Base-by-base conservation (phyloP, 1,140 invertebrate species). In the Pseudomyrmex flavicornis region DNA sequence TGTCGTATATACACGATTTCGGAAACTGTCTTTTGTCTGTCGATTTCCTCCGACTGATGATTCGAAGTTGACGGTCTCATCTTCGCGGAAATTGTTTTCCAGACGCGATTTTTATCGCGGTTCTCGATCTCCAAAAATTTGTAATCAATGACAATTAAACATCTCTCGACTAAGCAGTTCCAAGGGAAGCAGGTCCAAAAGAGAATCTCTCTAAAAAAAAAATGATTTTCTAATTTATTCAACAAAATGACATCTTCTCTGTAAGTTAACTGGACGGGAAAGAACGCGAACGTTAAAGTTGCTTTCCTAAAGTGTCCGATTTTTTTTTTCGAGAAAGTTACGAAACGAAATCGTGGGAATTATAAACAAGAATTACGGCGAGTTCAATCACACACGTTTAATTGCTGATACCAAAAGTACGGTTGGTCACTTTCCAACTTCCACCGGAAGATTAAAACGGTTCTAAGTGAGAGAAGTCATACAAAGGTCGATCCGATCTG, bases 401-500 rank as follows among this genome's bases (percentile, higher is more conserved):
- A 80, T 72, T 54, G 66, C 54, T 8, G 52, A 54, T 77, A 77
- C 22, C 59, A 50, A 79, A 79, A 35, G 35, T 35, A 5, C 44
- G 63, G 10, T 79, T 65, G 65, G 65, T 79, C 76, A 79, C 76
- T 79, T 79, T 58, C 65, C 65, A 58, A 59, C 20, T 44, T 15
- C 15, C 46, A 12, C 15, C 9, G 76, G 44, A 54, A 79, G 35
- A 35, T 79, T 79, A 58, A 69, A 70, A 70, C 65, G 10, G 44
- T 20, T 79, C 20, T 44, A 79, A 79, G 52, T 65, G 46, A 56
- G 54, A 17, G 76, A 79, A 79, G 66, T 79, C 76, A 35, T 70
- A 79, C 68, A 70, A 79, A 58, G 20, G 65, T 79, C 13, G 35
- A 79, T 79, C 68, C 63, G 65, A 56, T 79, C 15, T 70, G 66